These are phyloP conservation scores for Craterocephalus amniculus DNA, from an alignment of 2,797 vertebrate species.

Conservation along the genomic window DNA sequence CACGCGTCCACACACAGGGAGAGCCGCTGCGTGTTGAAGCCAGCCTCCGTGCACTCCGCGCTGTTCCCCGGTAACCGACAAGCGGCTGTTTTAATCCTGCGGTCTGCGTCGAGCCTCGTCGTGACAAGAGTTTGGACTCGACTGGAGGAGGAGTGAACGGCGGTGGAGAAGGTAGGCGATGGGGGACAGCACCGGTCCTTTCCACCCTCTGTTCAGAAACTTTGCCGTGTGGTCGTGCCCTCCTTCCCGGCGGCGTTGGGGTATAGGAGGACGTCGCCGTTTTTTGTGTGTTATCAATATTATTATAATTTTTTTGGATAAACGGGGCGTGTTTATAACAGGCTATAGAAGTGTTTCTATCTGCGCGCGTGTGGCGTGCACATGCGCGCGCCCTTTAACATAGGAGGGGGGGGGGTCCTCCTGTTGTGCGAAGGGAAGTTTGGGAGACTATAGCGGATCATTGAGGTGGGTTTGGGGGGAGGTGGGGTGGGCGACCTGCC, in stretches of 20 bases:
- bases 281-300: background rate
- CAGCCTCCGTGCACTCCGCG: conserved; percentile 16
- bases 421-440: conserved; percentile 67
- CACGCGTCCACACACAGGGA: conserved; percentile 34
- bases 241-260: background rate
- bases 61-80: conserved; percentile 41
- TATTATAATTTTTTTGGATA: background rate
- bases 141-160: conserved; percentile 44
- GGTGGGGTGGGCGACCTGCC: conserved; percentile 25
- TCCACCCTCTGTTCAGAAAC: conserved; percentile 47
- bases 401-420: conserved; percentile 44
- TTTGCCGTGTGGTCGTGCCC: conserved; percentile 45
- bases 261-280: background rate
- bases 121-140: conserved; percentile 72
- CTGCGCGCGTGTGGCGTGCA: conserved; percentile 30
- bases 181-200: conserved; percentile 26
- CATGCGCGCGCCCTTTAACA: conserved; percentile 9
- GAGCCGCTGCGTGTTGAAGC: conserved; percentile 41
- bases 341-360: conserved; percentile 42
- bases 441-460: background rate
- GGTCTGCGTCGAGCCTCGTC: conserved; percentile 69
- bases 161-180: conserved; percentile 47
- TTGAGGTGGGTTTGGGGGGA: conserved; percentile 33
- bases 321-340: conserved; percentile 51
- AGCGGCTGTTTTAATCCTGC: conserved; percentile 45